Conservation (phyloP, 2,888 invertebrate genomes). For the Archips crataeganus region DNA sequence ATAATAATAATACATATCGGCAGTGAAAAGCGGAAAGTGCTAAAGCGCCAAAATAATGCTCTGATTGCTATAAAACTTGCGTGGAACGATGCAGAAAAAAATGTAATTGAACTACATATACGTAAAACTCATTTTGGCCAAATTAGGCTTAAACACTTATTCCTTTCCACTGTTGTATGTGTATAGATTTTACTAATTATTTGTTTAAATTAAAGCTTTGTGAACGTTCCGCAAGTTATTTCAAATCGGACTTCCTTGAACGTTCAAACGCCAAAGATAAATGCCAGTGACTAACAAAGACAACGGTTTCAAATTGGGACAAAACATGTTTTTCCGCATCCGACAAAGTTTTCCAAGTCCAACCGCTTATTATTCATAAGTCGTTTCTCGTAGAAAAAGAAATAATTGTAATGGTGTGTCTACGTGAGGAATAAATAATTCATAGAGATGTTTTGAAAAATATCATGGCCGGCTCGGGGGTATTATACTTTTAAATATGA, state of each 20-base stretch:
- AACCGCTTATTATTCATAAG: conserved; percentile 70
- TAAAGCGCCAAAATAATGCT: no score
- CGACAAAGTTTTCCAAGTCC: conserved; percentile 53
- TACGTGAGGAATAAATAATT: conserved; percentile 79
- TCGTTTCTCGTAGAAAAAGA: conserved; percentile 74
- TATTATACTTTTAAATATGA: conserved; percentile 78
- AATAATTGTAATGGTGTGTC: conserved; percentile 81
- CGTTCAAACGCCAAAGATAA: conserved; percentile 1
- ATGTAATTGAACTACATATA: no score
- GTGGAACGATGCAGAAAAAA: no score
- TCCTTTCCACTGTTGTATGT: neutral
- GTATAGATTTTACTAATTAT: neutral
- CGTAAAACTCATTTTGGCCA: no score
- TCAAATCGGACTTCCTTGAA: neutral
- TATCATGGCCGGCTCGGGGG: conserved; percentile 71
- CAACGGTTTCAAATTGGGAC: conserved; percentile 31
- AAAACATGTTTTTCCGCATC: conserved; percentile 36
- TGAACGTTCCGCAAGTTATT: neutral
- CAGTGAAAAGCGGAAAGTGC: no score
- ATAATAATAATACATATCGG: no score
- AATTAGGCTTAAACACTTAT: no score
- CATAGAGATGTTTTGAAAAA: conserved; percentile 80
- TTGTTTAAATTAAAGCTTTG: neutral
- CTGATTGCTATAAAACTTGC: no score
- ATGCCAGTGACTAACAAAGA: conserved; percentile 14